Evolutionary conservation across 37 sponge, comb jelly and placozoan species (phyloP).

Genomic region (Crambe crambe): DNA sequence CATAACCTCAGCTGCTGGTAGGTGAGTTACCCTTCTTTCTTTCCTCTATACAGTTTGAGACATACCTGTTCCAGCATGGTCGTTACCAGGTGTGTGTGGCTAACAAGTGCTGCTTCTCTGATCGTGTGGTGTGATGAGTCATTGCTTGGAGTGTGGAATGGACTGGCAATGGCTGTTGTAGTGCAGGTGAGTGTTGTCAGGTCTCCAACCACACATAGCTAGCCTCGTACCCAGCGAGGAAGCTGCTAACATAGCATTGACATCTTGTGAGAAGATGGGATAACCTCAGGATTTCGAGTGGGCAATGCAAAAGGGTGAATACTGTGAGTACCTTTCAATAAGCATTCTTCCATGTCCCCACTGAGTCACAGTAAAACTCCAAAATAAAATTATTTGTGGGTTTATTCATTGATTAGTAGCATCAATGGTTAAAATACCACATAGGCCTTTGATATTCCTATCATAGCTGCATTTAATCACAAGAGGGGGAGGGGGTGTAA

Average conservation of each 20-base stretch:
- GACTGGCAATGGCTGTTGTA: slow-evolving; percentile 80
- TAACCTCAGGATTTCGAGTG: slow-evolving; percentile 88
- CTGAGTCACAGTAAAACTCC: too few relatives aligned
- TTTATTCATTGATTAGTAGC: too few relatives aligned
- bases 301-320: slow-evolving; percentile 66
- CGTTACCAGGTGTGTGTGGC: slow-evolving; percentile 35
- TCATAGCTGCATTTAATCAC: too few relatives aligned
- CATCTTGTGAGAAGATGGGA: slow-evolving; percentile 58
- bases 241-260: slow-evolving; percentile 55
- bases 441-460: too few relatives aligned
- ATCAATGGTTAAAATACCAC: too few relatives aligned
- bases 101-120: slow-evolving; percentile 73
- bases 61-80: slow-evolving; percentile 77
- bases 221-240: slow-evolving; percentile 31
- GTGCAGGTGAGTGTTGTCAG: slow-evolving; percentile 83
- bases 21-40: too few relatives aligned
- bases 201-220: too few relatives aligned
- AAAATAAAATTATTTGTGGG: too few relatives aligned
- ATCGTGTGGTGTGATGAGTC: slow-evolving; percentile 84
- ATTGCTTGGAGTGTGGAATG: slow-evolving; percentile 61
- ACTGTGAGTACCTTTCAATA: too few relatives aligned
- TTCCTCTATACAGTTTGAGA: slow-evolving; percentile 96
- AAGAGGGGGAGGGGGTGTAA: too few relatives aligned
- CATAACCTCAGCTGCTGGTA: too few relatives aligned
- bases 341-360: too few relatives aligned